Evolutionary conservation across 1,140 invertebrate genomes (phyloP).

Genomic region (Patella vulgata): DNA sequence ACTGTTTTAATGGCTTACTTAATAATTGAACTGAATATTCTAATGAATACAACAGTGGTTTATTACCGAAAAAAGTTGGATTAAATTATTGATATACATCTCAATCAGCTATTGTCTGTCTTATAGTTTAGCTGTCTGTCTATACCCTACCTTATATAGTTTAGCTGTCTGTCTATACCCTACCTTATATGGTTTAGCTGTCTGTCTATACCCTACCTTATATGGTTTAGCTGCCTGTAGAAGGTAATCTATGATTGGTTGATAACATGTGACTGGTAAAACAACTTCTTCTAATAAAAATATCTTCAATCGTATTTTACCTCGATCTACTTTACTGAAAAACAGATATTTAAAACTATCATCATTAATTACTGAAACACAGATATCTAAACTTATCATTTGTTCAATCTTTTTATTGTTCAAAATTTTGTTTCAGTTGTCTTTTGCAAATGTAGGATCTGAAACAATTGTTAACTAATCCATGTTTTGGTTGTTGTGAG

Average conservation of each 20-base stretch:
- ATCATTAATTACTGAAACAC: too few species aligned
- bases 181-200: slow-evolving; percentile 30
- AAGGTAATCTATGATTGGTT: slow-evolving; percentile 33
- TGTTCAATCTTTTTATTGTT: too few species aligned
- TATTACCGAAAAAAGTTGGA: too few species aligned
- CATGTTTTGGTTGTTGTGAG: slow-evolving; percentile 4
- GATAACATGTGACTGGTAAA: slow-evolving; percentile 39
- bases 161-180: too few species aligned
- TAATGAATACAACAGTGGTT: too few species aligned
- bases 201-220: slow-evolving; percentile 23
- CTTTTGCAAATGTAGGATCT: too few species aligned
- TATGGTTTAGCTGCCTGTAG: slow-evolving; percentile 30
- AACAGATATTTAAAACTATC: slow-evolving; percentile 10
- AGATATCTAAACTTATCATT: too few species aligned
- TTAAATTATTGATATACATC: too few species aligned
- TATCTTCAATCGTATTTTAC: slow-evolving; percentile 40
- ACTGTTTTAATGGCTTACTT: background rate
- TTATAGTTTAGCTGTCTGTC: too few species aligned
- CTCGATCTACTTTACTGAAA: slow-evolving; percentile 35
- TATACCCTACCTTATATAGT: too few species aligned
- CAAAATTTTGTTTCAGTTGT: too few species aligned
- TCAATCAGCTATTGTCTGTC: too few species aligned
- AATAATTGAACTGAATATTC: background rate
- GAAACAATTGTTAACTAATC: background rate
- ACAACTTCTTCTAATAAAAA: slow-evolving; percentile 43